Conservation (phyloP, 2,797 vertebrate genomes). For the Apodemus agrarius region DNA sequence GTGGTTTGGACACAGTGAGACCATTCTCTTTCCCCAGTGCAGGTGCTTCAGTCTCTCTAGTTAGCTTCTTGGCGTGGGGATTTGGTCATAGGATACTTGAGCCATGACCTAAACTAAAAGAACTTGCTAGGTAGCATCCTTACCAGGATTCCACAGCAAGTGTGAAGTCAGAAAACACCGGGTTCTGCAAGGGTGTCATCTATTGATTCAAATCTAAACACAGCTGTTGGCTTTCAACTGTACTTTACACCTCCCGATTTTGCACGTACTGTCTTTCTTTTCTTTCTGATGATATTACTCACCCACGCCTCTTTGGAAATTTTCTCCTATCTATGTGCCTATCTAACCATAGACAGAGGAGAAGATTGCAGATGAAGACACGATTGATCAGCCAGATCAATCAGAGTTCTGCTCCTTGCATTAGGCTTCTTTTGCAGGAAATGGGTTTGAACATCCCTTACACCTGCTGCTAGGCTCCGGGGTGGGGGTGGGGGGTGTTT, state of each 20-base stretch:
- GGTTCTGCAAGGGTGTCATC: not conserved
- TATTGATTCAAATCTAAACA: not conserved
- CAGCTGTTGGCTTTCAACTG: not conserved
- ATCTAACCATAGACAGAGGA: not conserved
- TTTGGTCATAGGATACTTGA: constrained; percentile 54
- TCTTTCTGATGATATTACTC: not conserved
- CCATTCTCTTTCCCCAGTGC: not conserved
- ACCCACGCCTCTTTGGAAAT: not conserved
- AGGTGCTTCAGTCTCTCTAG: not conserved
- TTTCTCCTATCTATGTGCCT: not conserved
- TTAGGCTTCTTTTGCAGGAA: not conserved
- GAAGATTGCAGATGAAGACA: not conserved
- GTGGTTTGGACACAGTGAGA: constrained; percentile 50
- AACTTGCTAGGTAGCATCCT: not conserved
- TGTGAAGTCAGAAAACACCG: not conserved
- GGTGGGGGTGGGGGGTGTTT: not conserved
- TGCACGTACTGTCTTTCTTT: not conserved
- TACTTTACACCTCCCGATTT: not conserved
- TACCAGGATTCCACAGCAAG: not conserved
- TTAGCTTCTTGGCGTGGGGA: constrained; percentile 1
- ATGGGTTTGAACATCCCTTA: not conserved
- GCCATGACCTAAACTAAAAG: not conserved
- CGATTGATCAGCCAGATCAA: not conserved
- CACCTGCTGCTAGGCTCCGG: constrained; percentile 43
- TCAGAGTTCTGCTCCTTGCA: not conserved